Percentiles rank a stretch among this genome's conserved stretches.
These are phyloP conservation scores for Lepidurus packardi DNA, from an alignment of 1,140 invertebrate genomes.

Conservation along the genomic window DNA sequence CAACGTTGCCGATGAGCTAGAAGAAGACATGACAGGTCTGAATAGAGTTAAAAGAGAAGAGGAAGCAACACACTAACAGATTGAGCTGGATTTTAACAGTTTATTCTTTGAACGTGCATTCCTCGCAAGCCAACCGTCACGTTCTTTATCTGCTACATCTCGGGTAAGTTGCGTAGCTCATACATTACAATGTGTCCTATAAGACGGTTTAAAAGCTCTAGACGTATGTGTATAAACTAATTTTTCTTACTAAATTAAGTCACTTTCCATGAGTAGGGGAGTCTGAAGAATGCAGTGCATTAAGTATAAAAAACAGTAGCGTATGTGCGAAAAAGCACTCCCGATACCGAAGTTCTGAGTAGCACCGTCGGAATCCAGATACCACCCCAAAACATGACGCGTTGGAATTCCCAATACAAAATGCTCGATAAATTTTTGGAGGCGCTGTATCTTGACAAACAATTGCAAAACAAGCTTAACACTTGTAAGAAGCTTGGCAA, in stretches of 20 bases:
- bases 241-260: neutral
- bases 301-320: conserved; percentile 14
- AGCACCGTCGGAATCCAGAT: no score
- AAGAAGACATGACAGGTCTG: neutral
- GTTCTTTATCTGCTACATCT: neutral
- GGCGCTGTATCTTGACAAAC: no score
- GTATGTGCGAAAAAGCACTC: conserved; percentile 23
- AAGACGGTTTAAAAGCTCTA: conserved; percentile 9
- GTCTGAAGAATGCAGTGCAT: neutral
- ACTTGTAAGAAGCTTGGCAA: conserved; percentile 6
- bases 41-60: neutral
- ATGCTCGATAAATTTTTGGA: no score
- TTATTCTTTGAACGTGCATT: neutral
- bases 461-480: no score
- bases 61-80: neutral
- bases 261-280: neutral
- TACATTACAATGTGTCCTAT: neutral
- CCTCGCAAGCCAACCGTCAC: neutral
- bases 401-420: no score
- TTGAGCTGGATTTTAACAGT: neutral
- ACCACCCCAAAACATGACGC: no score
- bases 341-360: neutral
- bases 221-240: neutral
- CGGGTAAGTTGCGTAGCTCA: conserved; percentile 24
- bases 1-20: neutral